Evolutionary conservation across 2,888 invertebrate species (phyloP), one percentile per base, ranked within the genome.

Genomic region (Mantis religiosa): DNA sequence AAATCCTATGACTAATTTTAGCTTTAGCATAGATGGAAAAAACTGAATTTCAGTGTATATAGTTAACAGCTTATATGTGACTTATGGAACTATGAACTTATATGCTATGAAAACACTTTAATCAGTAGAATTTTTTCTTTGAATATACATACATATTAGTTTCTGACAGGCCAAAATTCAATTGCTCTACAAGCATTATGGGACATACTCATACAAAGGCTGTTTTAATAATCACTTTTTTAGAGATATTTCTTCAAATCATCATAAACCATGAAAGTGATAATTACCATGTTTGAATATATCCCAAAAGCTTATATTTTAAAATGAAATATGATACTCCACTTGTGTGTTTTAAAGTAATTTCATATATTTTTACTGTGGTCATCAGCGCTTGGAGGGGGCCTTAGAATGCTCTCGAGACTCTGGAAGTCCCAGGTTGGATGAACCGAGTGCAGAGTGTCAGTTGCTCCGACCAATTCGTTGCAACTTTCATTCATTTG

Each of bases 291-390:
- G n/a, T 87, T 81, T 84, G 88, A 88, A 88, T 87, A 87, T 87
- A 87, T 87, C 87, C 87, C 87, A 71, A 34, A n/a, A 71, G 54
- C 54, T 71, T 71, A 71, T 82, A 87, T 87, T 82, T 87, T 82
- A 82, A 30, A 87, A 87, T 87, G n/a, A 87, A 87, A 81, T 89
- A 28, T 84, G 87, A 87, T 87, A 89, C 89, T 87, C 89, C 89
- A 89, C 89, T 89, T 89, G 87, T 89, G 47, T 84, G 54, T 89
- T 83, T 89, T 81, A 85, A 85, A 88, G 88, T 47, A 85, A 54
- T 88, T 84, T 88, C 88, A 85, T 84, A 87, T 85, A 88, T 84
- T 87, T 89, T 89, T 89, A 89, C 89, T 89, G 87, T 89, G 84
- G 82, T 87, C 47, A 81, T 83, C 89, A 89, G 87, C 83, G 71